Conservation (phyloP, 2,888 invertebrate species). For the Myopa testacea region DNA sequence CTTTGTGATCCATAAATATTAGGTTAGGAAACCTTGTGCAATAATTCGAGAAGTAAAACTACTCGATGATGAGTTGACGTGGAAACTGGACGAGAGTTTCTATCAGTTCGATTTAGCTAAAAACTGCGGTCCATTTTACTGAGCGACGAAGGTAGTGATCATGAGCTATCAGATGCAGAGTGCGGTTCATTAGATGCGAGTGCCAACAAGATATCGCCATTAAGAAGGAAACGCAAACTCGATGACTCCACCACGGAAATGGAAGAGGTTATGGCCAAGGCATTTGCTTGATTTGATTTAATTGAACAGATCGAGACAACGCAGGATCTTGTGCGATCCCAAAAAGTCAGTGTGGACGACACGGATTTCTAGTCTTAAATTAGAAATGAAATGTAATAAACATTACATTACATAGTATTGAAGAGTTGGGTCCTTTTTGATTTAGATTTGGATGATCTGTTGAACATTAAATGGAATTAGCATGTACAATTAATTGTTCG, state of each 20-base stretch:
- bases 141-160: conserved; percentile 41
- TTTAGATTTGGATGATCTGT: no score
- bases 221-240: conserved; percentile 39
- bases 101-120: conserved; percentile 54
- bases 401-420: no score
- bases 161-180: conserved; percentile 40
- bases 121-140: conserved; percentile 46
- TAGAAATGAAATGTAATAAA: no score
- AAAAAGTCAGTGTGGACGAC: neutral
- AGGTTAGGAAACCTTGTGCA: no score
- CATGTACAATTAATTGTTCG: no score
- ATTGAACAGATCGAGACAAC: conserved; percentile 48
- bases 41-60: no score
- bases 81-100: conserved; percentile 50
- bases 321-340: conserved; percentile 50
- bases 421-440: no score
- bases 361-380: neutral
- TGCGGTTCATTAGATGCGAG: neutral
- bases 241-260: conserved; percentile 28
- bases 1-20: no score
- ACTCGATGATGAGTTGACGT: conserved; percentile 44
- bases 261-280: conserved; percentile 49
- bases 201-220: conserved; percentile 25
- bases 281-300: conserved; percentile 50
- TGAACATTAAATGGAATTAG: no score